These are phyloP conservation scores for Chloebia gouldiae DNA, from an alignment of 2,113 vertebrate species.

Conservation along the genomic window DNA sequence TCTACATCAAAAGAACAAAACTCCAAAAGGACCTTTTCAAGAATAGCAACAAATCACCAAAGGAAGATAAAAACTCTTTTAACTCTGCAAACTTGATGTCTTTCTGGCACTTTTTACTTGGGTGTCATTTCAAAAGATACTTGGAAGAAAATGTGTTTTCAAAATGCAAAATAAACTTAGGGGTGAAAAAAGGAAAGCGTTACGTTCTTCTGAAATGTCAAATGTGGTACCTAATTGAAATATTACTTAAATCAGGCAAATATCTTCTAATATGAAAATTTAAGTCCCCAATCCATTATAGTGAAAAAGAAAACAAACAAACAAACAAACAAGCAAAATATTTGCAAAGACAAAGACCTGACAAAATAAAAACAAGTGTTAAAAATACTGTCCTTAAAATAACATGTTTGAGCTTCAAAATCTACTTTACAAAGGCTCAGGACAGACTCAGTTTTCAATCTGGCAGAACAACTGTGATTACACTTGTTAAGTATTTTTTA, in stretches of 20 bases:
- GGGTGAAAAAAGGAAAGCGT: fast-evolving
- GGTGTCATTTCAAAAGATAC: background rate
- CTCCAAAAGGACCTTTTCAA: background rate
- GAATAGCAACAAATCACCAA: background rate
- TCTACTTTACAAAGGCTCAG: background rate
- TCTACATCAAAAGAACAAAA: background rate
- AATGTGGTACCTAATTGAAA: background rate
- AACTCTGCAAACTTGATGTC: background rate
- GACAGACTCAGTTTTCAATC: background rate
- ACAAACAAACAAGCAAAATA: background rate
- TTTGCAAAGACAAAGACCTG: background rate
- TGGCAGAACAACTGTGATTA: background rate
- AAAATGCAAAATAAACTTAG: background rate
- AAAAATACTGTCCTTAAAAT: background rate
- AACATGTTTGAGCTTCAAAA: background rate
- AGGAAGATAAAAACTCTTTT: background rate
- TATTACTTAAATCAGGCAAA: background rate
- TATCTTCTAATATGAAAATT: background rate
- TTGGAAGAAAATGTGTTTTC: background rate
- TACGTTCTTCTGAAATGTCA: background rate
- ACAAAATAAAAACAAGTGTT: background rate
- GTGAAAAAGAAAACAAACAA: background rate
- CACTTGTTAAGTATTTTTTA: too few species aligned
- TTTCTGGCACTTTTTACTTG: background rate
- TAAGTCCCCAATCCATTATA: background rate